Conservation (phyloP, 2,113 vertebrate species). For the Megalops atlanticus region DNA sequence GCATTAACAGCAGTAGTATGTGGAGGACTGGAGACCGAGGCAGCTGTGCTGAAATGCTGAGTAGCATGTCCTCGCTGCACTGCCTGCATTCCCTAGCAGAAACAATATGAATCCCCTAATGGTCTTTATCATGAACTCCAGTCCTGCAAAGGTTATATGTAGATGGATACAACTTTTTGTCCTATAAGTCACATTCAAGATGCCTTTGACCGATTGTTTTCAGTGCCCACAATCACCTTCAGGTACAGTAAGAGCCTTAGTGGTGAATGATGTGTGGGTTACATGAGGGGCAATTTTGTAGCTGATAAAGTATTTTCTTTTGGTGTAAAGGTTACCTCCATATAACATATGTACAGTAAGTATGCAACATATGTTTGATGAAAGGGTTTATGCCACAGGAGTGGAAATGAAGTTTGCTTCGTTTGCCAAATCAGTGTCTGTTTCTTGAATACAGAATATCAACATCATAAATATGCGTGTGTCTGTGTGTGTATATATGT, state of each 20-base stretch:
- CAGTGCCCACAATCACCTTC: slow-evolving; percentile 49
- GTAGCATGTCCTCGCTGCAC: slow-evolving; percentile 55
- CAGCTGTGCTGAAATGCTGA: slow-evolving; percentile 37
- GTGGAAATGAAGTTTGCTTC: not conserved
- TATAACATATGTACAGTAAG: slow-evolving; percentile 44
- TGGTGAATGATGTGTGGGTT: slow-evolving; percentile 69
- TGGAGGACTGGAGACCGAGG: slow-evolving; percentile 50
- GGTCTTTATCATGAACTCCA: slow-evolving; percentile 72
- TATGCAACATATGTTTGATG: not conserved
- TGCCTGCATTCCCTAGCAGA: slow-evolving; percentile 64
- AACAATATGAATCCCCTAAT: slow-evolving; percentile 65
- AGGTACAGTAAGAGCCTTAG: slow-evolving; percentile 66
- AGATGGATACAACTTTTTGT: slow-evolving; percentile 67
- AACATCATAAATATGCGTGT: not conserved
- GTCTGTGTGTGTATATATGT: not conserved
- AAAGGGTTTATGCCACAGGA: not conserved
- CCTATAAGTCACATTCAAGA: slow-evolving; percentile 63
- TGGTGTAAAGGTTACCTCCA: slow-evolving; percentile 74
- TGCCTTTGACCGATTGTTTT: slow-evolving; percentile 59
- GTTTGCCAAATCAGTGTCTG: not conserved
- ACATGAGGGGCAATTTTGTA: slow-evolving; percentile 59
- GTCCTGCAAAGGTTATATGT: slow-evolving; percentile 70
- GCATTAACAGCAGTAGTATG: slow-evolving; percentile 18
- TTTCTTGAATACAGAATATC: not conserved
- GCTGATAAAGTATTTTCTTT: slow-evolving; percentile 70